phyloP scores from a whole-genome alignment of 2,888 invertebrate species.

The Eristalis intricaria region DNA sequence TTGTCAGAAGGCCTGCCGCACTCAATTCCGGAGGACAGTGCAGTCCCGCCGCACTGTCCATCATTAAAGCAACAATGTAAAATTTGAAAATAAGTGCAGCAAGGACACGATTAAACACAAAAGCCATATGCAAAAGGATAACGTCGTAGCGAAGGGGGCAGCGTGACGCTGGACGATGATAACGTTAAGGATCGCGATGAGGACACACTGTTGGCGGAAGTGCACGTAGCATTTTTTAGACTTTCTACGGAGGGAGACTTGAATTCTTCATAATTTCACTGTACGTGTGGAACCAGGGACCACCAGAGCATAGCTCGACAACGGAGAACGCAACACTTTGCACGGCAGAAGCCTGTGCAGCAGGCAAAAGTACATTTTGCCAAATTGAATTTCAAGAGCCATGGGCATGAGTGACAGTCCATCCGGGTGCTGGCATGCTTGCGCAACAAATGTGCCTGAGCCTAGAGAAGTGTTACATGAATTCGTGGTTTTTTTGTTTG shows the following conservation, averaged over 20 bases:
- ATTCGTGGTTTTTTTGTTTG: slow-evolving; percentile 32
- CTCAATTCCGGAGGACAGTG: background rate
- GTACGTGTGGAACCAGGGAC: slow-evolving; percentile 52
- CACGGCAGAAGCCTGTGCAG: slow-evolving; percentile 20
- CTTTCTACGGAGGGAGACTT: slow-evolving; percentile 5
- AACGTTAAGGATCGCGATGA: slow-evolving; percentile 22
- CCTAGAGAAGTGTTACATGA: slow-evolving; percentile 29
- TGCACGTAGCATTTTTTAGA: background rate
- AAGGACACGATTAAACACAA: slow-evolving; percentile 18
- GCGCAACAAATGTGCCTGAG: slow-evolving; percentile 40
- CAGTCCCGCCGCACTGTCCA: background rate
- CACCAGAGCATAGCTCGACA: slow-evolving; percentile 1
- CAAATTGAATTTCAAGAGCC: slow-evolving; percentile 66
- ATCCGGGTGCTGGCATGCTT: slow-evolving; percentile 3
- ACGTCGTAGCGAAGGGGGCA: slow-evolving; percentile 33
- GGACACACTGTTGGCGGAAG: background rate
- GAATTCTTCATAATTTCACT: slow-evolving; percentile 41
- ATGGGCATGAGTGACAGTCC: slow-evolving; percentile 19
- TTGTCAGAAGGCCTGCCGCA: slow-evolving; percentile 8
- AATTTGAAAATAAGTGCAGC: slow-evolving; percentile 39
- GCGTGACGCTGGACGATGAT: slow-evolving; percentile 5
- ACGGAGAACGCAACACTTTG: background rate
- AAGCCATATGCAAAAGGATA: background rate
- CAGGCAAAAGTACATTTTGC: slow-evolving; percentile 50
- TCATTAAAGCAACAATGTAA: background rate